These are phyloP conservation scores for Anoplolepis gracilipes DNA, from an alignment of 1,140 invertebrate species.

Conservation along the genomic window DNA sequence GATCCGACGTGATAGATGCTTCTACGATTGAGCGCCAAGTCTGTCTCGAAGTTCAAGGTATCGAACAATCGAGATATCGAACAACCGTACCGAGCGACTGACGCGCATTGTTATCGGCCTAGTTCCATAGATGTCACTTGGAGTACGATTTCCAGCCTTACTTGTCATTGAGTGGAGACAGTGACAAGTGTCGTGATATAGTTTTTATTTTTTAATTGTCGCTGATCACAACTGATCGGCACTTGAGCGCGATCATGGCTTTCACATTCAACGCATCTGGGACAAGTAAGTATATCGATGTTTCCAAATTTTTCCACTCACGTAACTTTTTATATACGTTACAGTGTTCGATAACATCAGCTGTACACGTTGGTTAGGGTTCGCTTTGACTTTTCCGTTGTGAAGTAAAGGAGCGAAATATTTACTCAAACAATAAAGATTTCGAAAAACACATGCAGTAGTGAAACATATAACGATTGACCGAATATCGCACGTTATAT, in stretches of 20 bases:
- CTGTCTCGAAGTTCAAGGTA: too few relatives aligned
- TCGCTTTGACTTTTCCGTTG: background rate
- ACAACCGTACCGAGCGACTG: too few relatives aligned
- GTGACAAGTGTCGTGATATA: background rate
- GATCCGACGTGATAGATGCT: too few relatives aligned
- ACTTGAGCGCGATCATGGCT: conserved; percentile 68
- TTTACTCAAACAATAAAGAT: background rate
- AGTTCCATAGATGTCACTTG: too few relatives aligned
- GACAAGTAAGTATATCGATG: conserved; percentile 69
- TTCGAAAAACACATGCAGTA: background rate
- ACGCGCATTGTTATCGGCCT: too few relatives aligned
- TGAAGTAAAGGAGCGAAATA: background rate
- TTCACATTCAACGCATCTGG: conserved; percentile 65
- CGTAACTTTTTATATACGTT: background rate
- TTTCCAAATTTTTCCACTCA: background rate
- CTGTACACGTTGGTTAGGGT: background rate
- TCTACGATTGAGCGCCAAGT: too few relatives aligned
- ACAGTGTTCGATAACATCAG: background rate
- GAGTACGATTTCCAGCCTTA: background rate
- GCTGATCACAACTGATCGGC: background rate
- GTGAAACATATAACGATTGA: too few relatives aligned
- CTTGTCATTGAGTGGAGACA: background rate
- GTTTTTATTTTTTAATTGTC: background rate
- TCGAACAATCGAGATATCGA: too few relatives aligned
- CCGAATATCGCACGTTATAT: background rate